Conservation (phyloP, 1,140 invertebrate genomes). For the Drosophila jambulina region DNA sequence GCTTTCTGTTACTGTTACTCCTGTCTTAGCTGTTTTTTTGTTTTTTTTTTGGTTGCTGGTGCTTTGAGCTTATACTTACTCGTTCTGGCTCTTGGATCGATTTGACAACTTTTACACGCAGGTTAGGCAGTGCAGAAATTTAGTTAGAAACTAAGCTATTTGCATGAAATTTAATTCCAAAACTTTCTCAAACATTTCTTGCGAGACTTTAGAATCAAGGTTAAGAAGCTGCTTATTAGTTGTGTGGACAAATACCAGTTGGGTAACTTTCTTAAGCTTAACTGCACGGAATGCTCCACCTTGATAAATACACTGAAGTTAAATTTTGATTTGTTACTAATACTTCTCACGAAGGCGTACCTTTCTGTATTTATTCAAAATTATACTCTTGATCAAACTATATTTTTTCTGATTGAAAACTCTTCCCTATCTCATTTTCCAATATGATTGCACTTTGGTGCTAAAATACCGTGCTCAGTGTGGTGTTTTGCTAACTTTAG, state of each 20-base stretch:
- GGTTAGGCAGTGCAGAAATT: conserved; percentile 72
- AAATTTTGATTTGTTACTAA: no score
- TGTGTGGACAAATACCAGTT: background rate
- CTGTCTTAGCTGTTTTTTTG: conserved; percentile 31
- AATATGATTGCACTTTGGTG: conserved; percentile 42
- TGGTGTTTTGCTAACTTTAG: conserved; percentile 13
- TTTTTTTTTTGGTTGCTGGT: conserved; percentile 20
- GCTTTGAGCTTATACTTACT: conserved; percentile 72
- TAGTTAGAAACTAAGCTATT: conserved; percentile 49
- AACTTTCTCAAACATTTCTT: conserved; percentile 24
- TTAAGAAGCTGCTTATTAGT: background rate
- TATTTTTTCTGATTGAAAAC: no score
- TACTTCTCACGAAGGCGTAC: background rate
- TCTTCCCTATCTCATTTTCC: conserved; percentile 1
- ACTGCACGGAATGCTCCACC: background rate
- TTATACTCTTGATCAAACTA: background rate
- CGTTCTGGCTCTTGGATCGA: conserved; percentile 60
- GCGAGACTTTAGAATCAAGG: no score
- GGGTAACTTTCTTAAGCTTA: background rate
- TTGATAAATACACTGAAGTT: background rate
- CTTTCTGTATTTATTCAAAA: background rate
- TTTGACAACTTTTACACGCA: conserved; percentile 48
- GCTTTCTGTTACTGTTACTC: conserved; percentile 13
- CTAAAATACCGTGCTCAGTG: conserved; percentile 23
- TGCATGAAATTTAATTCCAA: conserved; percentile 31